phyloP scores from a whole-genome alignment of 2,113 vertebrate genomes.

The Nymphicus hollandicus region DNA sequence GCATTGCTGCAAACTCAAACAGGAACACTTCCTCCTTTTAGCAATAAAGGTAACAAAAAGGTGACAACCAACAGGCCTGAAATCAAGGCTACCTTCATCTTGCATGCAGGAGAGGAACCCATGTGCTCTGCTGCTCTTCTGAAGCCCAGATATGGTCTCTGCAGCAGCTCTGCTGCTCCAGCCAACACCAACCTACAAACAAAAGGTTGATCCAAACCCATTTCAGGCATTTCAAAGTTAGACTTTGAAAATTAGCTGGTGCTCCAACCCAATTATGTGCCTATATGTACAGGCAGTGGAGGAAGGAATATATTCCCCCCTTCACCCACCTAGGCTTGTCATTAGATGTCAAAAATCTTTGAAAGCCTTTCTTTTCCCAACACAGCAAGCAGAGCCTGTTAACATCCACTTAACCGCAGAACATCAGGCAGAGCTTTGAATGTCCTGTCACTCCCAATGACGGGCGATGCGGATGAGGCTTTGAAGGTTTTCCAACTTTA shows the following conservation, averaged over 20 bases:
- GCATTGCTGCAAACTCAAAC: not conserved
- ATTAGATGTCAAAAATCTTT: not conserved
- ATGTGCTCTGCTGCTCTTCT: not conserved
- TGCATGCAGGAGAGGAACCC: fast-evolving
- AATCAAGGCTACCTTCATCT: not conserved
- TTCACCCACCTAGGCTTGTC: not conserved
- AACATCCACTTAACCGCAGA: not conserved
- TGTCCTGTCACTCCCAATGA: not conserved
- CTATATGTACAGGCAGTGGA: not conserved
- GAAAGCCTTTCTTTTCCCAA: not conserved
- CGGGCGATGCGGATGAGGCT: not conserved
- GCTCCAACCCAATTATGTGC: not conserved
- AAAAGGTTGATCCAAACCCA: not conserved
- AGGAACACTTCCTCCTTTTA: not conserved
- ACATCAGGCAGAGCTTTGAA: not conserved
- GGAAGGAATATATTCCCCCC: not conserved
- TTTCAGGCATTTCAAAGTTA: not conserved
- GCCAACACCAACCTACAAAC: not conserved
- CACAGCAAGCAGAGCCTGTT: not conserved
- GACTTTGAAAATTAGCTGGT: not conserved
- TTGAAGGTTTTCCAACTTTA: not conserved
- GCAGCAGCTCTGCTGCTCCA: not conserved
- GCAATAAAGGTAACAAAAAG: not conserved
- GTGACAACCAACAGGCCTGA: not conserved
- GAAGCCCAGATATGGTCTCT: not conserved